Conservation (phyloP, 2,888 invertebrate species). For the Chymomyza procnemis region DNA sequence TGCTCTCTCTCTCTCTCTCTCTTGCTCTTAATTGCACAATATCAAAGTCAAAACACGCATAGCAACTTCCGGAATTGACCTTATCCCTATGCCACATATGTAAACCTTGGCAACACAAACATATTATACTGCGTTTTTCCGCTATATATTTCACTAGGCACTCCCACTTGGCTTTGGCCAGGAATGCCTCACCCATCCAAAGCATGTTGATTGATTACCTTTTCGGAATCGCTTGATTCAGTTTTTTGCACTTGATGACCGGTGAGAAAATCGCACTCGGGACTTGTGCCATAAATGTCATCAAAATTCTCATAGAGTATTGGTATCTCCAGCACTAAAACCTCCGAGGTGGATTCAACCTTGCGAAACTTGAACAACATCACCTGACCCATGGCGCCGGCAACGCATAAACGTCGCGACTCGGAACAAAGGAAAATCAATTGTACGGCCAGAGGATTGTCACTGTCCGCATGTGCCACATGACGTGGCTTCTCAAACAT, state of each 20-base stretch:
- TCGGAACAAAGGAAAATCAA: constrained; percentile 95
- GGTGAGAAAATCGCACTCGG: constrained; percentile 87
- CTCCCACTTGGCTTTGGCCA: no score
- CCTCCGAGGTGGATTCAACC: constrained; percentile 90
- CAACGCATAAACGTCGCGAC: constrained; percentile 91
- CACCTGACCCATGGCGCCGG: constrained; percentile 95
- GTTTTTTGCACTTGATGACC: constrained; percentile 79
- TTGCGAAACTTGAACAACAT: constrained; percentile 97
- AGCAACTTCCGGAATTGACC: no score
- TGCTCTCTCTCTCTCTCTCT: no score
- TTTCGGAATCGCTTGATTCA: constrained; percentile 74
- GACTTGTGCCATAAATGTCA: constrained; percentile 86
- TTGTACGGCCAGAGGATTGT: constrained; percentile 94
- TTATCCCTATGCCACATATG: no score
- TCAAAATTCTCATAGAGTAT: constrained; percentile 90
- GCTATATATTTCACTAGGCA: no score
- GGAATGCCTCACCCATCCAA: no score
- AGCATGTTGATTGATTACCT: constrained; percentile 44
- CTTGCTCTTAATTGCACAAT: no score
- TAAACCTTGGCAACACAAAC: no score
- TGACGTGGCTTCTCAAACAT: constrained; percentile 81
- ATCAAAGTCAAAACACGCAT: no score
- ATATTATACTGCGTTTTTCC: not conserved
- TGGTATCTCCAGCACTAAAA: constrained; percentile 90
- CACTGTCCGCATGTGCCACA: constrained; percentile 82